Conservation (phyloP, 2,797 vertebrate species). For the Lacerta viridis region DNA sequence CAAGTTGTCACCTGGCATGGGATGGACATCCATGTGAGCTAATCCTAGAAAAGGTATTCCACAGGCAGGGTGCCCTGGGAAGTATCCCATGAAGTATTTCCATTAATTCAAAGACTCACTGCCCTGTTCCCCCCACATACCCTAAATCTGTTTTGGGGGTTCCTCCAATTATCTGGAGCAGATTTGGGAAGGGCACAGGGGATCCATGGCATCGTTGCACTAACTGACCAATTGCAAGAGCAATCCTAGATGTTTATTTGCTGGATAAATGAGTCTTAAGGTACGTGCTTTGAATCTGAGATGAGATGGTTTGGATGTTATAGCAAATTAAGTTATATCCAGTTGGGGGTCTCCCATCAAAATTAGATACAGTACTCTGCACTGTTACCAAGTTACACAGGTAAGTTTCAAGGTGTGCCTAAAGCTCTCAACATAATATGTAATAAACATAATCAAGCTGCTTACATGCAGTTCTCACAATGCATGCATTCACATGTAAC, state of each 20-base stretch:
- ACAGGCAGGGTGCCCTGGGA: not conserved
- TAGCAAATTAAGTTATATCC: not conserved
- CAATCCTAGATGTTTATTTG: not conserved
- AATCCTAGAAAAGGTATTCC: not conserved
- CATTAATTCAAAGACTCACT: too few relatives aligned
- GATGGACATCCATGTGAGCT: not conserved
- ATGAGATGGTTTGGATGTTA: not conserved
- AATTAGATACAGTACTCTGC: not conserved
- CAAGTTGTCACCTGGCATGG: not conserved
- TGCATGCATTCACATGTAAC: not conserved
- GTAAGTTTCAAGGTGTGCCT: slow-evolving; percentile 53
- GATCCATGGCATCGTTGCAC: not conserved
- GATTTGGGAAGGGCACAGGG: too few relatives aligned
- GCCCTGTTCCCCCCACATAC: too few relatives aligned
- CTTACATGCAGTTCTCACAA: not conserved
- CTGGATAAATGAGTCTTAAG: slow-evolving; percentile 10
- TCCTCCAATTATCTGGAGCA: too few relatives aligned
- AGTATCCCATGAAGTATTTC: too few relatives aligned
- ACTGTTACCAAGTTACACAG: slow-evolving; percentile 43
- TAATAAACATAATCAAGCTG: slow-evolving; percentile 24
- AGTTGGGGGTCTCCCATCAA: not conserved
- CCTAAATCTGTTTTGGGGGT: too few relatives aligned
- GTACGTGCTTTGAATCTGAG: slow-evolving; percentile 10
- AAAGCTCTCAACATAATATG: slow-evolving; percentile 26
- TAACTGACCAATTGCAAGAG: not conserved